These are phyloP conservation scores for Etia nguti DNA, from an alignment of 2,113 vertebrate genomes.

Conservation along the genomic window DNA sequence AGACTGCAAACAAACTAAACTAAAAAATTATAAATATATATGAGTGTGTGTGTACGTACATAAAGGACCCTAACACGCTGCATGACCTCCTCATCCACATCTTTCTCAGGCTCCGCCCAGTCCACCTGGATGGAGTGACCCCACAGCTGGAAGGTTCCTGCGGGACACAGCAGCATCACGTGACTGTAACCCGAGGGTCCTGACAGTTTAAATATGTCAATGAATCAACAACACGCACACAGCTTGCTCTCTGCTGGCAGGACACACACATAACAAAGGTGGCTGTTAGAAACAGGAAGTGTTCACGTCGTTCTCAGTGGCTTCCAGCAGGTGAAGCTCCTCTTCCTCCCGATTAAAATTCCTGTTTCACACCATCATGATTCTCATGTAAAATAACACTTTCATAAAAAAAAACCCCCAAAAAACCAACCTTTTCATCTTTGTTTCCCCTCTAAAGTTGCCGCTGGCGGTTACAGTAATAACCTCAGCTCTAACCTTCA, in stretches of 20 bases:
- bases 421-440: accelerated
- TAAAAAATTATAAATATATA: accelerated
- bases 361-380: neutral
- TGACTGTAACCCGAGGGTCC: neutral
- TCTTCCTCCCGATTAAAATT: neutral
- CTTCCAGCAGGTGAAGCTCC: neutral
- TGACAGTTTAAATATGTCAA: neutral
- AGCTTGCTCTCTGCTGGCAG: neutral
- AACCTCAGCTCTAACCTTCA: neutral
- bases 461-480: neutral
- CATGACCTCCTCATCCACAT: slow-evolving; percentile 91
- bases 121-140: slow-evolving; percentile 89
- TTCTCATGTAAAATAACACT: neutral
- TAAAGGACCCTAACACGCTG: slow-evolving; percentile 88
- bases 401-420: neutral
- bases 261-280: neutral
- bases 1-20: neutral
- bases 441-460: neutral
- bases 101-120: slow-evolving; percentile 93
- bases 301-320: too few relatives aligned
- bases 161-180: neutral
- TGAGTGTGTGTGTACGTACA: slow-evolving; percentile 25
- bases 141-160: slow-evolving; percentile 90
- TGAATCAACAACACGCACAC: neutral
- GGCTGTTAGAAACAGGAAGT: neutral